phyloP scores from a whole-genome alignment of 2,113 vertebrate species.

The Chamaetylas fuelleborni region DNA sequence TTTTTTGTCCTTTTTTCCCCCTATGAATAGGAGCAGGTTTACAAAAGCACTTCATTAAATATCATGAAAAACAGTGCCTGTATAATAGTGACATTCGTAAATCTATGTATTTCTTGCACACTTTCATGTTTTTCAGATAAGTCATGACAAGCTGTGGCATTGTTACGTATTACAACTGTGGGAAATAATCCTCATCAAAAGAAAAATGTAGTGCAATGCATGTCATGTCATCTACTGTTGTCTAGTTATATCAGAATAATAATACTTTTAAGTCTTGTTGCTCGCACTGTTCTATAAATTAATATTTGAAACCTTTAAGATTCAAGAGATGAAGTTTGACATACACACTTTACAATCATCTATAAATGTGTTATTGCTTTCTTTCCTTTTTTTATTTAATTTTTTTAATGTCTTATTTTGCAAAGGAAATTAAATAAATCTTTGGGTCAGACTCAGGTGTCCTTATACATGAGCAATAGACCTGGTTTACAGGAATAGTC shows the following conservation, averaged over 20 bases:
- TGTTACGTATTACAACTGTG: not conserved
- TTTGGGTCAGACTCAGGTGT: not conserved
- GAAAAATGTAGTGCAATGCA: not conserved
- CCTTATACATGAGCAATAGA: not conserved
- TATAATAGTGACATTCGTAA: not conserved
- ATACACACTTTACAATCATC: not conserved
- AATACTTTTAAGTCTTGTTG: not conserved
- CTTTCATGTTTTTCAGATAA: constrained; percentile 6
- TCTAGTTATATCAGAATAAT: not conserved
- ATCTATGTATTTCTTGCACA: not conserved
- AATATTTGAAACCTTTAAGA: not conserved
- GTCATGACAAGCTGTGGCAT: not conserved
- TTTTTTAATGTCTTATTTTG: not conserved
- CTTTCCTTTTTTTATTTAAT: not conserved
- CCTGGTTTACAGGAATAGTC: not conserved
- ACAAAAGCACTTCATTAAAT: not conserved
- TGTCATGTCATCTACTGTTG: not conserved
- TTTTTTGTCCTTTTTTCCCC: not conserved
- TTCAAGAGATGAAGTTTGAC: not conserved
- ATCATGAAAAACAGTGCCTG: not conserved
- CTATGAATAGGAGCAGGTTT: not conserved
- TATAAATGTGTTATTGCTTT: not conserved
- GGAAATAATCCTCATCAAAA: constrained; percentile 3
- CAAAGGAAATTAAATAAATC: not conserved
- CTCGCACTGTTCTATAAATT: not conserved